Evolutionary conservation across 2,888 invertebrate genomes (phyloP).

Genomic region (Caenorhabditis virilis): DNA sequence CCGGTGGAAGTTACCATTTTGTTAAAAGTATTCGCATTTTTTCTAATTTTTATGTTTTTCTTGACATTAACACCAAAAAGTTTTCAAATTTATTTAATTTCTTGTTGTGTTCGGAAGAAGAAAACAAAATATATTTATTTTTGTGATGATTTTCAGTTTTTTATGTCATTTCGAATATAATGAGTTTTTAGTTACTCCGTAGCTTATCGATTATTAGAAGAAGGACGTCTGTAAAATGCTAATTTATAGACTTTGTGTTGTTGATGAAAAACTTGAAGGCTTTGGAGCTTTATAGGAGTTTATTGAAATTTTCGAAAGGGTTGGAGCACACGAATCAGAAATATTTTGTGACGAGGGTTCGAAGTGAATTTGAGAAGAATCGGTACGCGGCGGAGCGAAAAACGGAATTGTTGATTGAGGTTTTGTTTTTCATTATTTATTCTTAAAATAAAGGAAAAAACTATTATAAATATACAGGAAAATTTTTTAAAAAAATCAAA

Average conservation of each 20-base stretch:
- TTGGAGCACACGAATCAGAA: conserved; percentile 83
- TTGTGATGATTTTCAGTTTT: not conserved
- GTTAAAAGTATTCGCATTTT: not conserved
- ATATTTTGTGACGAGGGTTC: conserved; percentile 76
- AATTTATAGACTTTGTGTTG: not conserved
- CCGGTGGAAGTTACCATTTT: no score
- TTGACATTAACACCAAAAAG: no score
- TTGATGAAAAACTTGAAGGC: conserved; percentile 65
- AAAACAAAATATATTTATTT: not conserved
- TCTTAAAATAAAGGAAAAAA: not conserved
- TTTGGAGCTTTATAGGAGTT: conserved; percentile 80
- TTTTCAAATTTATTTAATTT: no score
- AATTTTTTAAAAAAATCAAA: conserved; percentile 5
- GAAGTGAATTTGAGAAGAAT: conserved; percentile 78
- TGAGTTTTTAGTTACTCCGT: not conserved
- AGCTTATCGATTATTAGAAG: not conserved
- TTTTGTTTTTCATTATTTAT: conserved; percentile 7
- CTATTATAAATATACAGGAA: no score
- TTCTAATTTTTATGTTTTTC: no score
- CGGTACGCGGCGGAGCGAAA: conserved; percentile 5
- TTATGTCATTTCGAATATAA: not conserved
- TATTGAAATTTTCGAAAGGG: conserved; percentile 80
- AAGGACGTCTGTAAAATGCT: not conserved
- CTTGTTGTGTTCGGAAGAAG: no score
- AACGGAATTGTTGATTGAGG: conserved; percentile 19